phyloP scores from a whole-genome alignment of 1,140 invertebrate genomes.

The Lasaia peninsularis region DNA sequence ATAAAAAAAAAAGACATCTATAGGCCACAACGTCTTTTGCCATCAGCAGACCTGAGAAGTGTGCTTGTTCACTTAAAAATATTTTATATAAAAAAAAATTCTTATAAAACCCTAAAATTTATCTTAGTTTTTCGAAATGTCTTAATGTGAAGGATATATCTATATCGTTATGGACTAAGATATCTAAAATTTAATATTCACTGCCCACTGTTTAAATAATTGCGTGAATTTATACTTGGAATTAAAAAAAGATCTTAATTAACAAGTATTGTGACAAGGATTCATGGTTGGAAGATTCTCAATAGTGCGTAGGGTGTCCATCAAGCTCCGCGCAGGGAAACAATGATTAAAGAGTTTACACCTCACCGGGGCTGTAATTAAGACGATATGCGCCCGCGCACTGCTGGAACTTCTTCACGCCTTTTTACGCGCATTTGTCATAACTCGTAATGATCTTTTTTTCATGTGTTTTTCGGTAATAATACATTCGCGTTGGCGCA shows the following conservation, averaged over 20 bases:
- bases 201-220: no score
- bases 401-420: constrained; percentile 29
- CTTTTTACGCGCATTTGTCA: constrained; percentile 10
- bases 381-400: constrained; percentile 63
- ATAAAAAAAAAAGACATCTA: no score
- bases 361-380: constrained; percentile 69
- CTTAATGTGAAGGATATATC: no score
- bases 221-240: no score
- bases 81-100: no score
- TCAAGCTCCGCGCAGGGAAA: constrained; percentile 50
- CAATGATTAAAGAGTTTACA: constrained; percentile 75
- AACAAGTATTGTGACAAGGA: constrained; percentile 43
- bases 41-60: no score
- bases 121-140: no score
- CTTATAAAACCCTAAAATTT: no score
- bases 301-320: constrained; percentile 55
- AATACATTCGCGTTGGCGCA: not conserved
- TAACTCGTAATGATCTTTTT: constrained; percentile 19
- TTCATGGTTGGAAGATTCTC: constrained; percentile 43
- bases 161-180: no score
- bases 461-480: constrained; percentile 4
- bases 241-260: constrained; percentile 12
- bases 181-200: no score
- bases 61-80: no score
- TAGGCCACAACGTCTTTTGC: no score